Conservation (phyloP, 35 echinoderm and acorn worm genomes). For the Amphiura filiformis region DNA sequence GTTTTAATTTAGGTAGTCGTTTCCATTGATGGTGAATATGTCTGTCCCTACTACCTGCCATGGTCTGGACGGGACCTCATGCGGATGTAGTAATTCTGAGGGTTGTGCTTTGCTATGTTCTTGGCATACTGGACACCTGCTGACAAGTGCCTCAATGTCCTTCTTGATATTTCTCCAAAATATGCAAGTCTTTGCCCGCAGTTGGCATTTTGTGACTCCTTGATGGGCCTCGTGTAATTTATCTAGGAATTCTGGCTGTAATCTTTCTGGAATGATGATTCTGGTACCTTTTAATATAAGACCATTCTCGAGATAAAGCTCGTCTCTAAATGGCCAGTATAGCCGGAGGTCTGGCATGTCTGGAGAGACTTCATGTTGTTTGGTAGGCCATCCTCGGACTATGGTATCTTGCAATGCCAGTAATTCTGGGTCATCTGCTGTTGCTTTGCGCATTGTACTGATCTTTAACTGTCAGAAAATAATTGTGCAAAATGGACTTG, state of each 20-base stretch:
- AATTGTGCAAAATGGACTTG: not conserved
- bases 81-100: slow-evolving; percentile 23
- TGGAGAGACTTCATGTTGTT: not conserved
- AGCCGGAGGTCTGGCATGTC: not conserved
- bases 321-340: slow-evolving; percentile 47
- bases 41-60: slow-evolving; percentile 59
- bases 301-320: slow-evolving; percentile 40
- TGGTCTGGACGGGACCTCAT: slow-evolving; percentile 31
- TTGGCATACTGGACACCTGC: slow-evolving; percentile 23
- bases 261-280: slow-evolving; percentile 15
- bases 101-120: slow-evolving; percentile 15
- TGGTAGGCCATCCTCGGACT: slow-evolving; percentile 21
- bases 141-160: slow-evolving; percentile 40
- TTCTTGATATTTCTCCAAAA: slow-evolving; percentile 40
- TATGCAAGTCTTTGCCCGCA: slow-evolving; percentile 40
- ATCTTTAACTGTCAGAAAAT: slow-evolving; percentile 15
- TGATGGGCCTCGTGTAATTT: slow-evolving; percentile 62
- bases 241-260: not conserved
- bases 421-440: slow-evolving; percentile 29
- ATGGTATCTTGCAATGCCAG: slow-evolving; percentile 15
- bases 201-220: slow-evolving; percentile 42
- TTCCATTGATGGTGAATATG: slow-evolving; percentile 41
- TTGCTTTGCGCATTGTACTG: not conserved
- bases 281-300: not conserved
- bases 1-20: too few species aligned